phyloP scores from a whole-genome alignment of 1,140 invertebrate species.

The Pseudomyrmex flavicornis region DNA sequence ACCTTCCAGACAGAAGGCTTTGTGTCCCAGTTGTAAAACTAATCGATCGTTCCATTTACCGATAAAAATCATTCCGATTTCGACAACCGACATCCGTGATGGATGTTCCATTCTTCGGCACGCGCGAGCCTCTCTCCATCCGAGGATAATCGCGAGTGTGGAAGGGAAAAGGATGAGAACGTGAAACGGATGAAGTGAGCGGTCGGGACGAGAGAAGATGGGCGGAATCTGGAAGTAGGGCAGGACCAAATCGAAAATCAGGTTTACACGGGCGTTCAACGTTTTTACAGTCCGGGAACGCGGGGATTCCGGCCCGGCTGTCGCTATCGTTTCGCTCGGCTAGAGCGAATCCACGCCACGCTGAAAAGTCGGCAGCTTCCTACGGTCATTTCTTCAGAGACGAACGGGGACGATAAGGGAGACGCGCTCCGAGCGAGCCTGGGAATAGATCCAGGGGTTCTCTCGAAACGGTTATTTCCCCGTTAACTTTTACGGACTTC shows the following conservation, averaged over 20 bases:
- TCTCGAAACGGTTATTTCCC: constrained; percentile 80
- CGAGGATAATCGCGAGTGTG: constrained; percentile 30
- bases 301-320: constrained; percentile 8
- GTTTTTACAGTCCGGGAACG: constrained; percentile 59
- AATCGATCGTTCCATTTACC: constrained; percentile 23
- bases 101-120: constrained; percentile 50
- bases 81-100: constrained; percentile 33
- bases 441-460: constrained; percentile 65
- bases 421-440: not conserved
- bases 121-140: constrained; percentile 34
- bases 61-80: constrained; percentile 32
- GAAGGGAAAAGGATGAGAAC: constrained; percentile 49
- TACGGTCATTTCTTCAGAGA: constrained; percentile 61
- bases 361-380: constrained; percentile 67
- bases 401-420: constrained; percentile 59
- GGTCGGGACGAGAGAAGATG: constrained; percentile 17
- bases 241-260: constrained; percentile 62
- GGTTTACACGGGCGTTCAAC: constrained; percentile 61
- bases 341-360: constrained; percentile 72
- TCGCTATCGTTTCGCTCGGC: constrained; percentile 70
- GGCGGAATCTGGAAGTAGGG: constrained; percentile 40
- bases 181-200: constrained; percentile 53
- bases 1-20: too few species aligned
- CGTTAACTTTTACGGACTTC: constrained; percentile 81
- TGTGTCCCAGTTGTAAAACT: not conserved